Evolutionary conservation across 2,797 vertebrate genomes (phyloP).

Genomic region (Ammospiza maritima): DNA sequence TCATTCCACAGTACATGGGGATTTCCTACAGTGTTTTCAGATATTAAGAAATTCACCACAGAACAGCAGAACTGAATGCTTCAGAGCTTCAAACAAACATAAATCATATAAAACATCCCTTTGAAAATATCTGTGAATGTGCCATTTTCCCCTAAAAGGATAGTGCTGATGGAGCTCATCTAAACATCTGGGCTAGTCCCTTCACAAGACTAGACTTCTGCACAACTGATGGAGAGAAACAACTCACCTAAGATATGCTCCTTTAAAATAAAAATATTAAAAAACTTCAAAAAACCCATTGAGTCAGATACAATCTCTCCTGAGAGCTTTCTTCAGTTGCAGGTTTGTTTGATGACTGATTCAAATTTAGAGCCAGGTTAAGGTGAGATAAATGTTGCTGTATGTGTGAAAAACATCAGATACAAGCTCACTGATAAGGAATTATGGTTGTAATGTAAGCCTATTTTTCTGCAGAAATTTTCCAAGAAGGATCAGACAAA

Average conservation of each 20-base stretch:
- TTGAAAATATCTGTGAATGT: neutral
- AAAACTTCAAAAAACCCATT: neutral
- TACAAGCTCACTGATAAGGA: neutral
- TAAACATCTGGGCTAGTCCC: neutral
- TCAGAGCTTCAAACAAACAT: neutral
- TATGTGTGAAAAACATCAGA: neutral
- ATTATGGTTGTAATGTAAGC: neutral
- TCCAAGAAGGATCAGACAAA: neutral
- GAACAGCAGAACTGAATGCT: neutral
- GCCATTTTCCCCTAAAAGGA: neutral
- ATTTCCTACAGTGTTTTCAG: neutral
- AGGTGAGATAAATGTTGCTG: neutral
- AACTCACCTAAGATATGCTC: neutral
- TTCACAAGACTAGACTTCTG: neutral
- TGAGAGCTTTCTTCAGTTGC: neutral
- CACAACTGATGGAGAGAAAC: neutral
- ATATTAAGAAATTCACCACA: neutral
- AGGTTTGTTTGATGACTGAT: neutral
- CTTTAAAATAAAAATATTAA: neutral
- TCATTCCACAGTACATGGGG: neutral
- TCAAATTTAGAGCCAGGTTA: neutral
- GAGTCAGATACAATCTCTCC: neutral
- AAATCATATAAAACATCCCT: neutral
- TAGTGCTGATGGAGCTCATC: neutral
- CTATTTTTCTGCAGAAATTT: neutral